Conservation (phyloP, 2,113 vertebrate species). For the Cygnus buccinator region DNA sequence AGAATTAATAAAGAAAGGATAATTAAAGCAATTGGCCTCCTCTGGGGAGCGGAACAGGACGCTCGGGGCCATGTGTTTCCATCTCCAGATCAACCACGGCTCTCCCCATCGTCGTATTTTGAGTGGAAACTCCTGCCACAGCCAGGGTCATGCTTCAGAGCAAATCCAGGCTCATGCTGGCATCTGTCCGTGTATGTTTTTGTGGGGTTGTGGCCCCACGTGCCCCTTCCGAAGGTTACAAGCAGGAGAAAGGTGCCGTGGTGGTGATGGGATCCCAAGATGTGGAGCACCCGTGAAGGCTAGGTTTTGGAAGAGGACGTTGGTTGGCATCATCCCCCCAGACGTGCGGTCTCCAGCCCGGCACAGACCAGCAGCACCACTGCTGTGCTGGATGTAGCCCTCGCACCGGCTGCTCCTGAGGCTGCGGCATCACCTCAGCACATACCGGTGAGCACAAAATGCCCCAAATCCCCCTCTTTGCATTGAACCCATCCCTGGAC, state of each 20-base stretch:
- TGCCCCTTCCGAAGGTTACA: background rate
- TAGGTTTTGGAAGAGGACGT: background rate
- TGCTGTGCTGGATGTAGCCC: background rate
- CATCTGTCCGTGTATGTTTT: background rate
- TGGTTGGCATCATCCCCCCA: background rate
- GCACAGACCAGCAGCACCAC: accelerated
- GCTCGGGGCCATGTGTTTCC: accelerated
- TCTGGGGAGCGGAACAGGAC: background rate
- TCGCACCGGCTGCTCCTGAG: background rate
- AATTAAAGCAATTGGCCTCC: conserved; percentile 23
- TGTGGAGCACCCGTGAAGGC: accelerated
- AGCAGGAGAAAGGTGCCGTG: background rate
- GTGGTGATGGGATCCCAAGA: background rate
- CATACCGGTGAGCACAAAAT: accelerated
- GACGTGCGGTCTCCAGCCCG: background rate
- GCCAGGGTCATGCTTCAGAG: background rate
- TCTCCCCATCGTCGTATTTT: background rate
- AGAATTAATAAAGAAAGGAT: conserved; percentile 7
- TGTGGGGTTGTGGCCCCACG: background rate
- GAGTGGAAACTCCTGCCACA: background rate
- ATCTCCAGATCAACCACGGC: accelerated
- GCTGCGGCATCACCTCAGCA: background rate
- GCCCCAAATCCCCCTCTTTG: background rate
- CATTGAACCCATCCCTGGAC: background rate
- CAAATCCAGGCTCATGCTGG: background rate